These are phyloP conservation scores for Aegypius monachus DNA, from an alignment of 2,113 vertebrate genomes.

Conservation along the genomic window DNA sequence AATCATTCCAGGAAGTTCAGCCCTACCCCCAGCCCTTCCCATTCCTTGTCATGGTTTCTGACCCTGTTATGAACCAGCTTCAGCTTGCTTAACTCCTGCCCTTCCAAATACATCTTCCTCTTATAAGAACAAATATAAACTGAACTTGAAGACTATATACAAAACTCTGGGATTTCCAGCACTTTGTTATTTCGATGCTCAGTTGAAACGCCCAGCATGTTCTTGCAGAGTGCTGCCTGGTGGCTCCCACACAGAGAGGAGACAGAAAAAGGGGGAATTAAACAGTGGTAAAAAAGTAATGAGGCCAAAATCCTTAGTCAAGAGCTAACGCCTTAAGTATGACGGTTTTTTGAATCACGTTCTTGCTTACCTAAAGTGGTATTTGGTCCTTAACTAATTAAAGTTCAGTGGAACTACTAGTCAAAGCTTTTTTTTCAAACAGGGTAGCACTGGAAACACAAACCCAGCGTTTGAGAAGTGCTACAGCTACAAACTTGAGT, in stretches of 20 bases:
- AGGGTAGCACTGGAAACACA: not conserved
- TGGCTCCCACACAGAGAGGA: not conserved
- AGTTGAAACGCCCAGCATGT: not conserved
- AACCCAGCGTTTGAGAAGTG: not conserved
- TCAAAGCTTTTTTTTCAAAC: not conserved
- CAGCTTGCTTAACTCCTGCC: not conserved
- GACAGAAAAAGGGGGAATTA: not conserved
- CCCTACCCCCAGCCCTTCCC: not conserved
- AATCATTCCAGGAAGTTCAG: not conserved
- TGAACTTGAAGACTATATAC: too few relatives aligned
- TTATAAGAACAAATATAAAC: accelerated
- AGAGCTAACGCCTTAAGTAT: not conserved
- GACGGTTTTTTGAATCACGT: too few relatives aligned
- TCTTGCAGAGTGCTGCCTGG: not conserved
- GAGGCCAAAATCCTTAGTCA: not conserved
- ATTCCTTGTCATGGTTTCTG: not conserved
- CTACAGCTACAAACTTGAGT: accelerated
- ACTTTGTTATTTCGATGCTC: not conserved
- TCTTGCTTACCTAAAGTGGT: accelerated
- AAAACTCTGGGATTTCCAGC: not conserved
- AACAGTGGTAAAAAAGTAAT: not conserved
- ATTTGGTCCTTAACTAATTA: not conserved
- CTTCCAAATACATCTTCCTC: not conserved
- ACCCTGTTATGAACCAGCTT: accelerated
- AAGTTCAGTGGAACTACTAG: not conserved